Percentiles rank a stretch among this genome's conserved stretches.
phyloP scores from a whole-genome alignment of 2,888 invertebrate genomes.

The Dioctria linearis region DNA sequence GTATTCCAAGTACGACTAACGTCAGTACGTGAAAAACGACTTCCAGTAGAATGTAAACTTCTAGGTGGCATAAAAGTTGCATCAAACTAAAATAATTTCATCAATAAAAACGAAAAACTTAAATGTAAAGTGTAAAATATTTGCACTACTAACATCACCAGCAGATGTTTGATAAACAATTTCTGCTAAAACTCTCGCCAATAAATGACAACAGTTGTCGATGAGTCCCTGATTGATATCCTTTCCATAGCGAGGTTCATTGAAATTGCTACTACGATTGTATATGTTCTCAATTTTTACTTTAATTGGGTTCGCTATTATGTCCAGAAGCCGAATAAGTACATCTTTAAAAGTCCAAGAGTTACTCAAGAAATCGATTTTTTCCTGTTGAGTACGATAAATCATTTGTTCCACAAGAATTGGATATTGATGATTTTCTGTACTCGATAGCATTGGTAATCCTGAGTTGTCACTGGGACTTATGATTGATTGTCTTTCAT shows the following conservation, averaged over 20 bases:
- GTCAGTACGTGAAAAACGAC: conserved; percentile 91
- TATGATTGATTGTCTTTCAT: conserved; percentile 71
- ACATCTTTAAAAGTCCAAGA: conserved; percentile 81
- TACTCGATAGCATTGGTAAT: conserved; percentile 77
- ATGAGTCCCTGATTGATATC: conserved; percentile 74
- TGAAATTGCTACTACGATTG: conserved; percentile 67
- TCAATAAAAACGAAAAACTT: neutral
- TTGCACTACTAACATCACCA: conserved; percentile 75
- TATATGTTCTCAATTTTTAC: conserved; percentile 70
- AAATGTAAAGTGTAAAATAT: neutral
- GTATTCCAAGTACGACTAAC: conserved; percentile 96
- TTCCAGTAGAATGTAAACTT: conserved; percentile 87
- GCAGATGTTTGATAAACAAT: conserved; percentile 85
- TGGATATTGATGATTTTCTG: conserved; percentile 82
- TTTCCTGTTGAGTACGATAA: conserved; percentile 75
- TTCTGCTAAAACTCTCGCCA: conserved; percentile 90
- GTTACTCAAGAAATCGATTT: conserved; percentile 68
- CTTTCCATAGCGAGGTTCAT: conserved; percentile 69
- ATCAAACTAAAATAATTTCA: conserved; percentile 64
- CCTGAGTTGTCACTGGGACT: conserved; percentile 81
- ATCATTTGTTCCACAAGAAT: conserved; percentile 85
- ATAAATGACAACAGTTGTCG: conserved; percentile 81
- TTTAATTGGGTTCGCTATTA: conserved; percentile 85
- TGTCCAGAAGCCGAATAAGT: conserved; percentile 84
- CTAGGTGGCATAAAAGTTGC: conserved; percentile 74